Percentiles rank a stretch among this genome's conserved stretches.
Conservation (phyloP, 2,888 invertebrate genomes). For the Trichopoda pennipes region DNA sequence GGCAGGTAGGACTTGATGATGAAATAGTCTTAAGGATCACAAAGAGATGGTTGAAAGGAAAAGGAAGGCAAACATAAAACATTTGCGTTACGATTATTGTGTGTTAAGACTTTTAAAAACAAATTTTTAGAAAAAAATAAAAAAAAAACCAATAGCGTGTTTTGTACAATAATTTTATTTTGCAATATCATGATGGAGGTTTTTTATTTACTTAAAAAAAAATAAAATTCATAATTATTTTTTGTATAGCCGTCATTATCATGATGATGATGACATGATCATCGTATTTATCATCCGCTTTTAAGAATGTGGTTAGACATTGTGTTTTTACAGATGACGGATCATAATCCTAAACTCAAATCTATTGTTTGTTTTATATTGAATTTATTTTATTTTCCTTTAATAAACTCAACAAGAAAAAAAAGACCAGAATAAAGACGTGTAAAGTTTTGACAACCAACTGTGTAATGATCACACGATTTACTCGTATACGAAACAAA, state of each 20-base stretch:
- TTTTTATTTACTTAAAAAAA: slow-evolving; percentile 38
- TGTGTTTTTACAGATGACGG: slow-evolving; percentile 60
- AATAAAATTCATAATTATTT: slow-evolving; percentile 41
- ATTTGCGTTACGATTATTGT: slow-evolving; percentile 19
- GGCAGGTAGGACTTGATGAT: slow-evolving; percentile 57
- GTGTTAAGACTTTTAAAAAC: slow-evolving; percentile 41
- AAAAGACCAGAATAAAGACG: slow-evolving; percentile 17
- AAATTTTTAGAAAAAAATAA: not conserved
- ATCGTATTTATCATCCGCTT: slow-evolving; percentile 34
- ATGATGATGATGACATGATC: slow-evolving; percentile 5
- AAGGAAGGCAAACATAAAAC: not conserved
- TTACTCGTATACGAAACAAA: not conserved
- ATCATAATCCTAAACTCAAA: slow-evolving; percentile 46
- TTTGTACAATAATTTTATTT: slow-evolving; percentile 15
- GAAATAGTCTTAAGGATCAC: slow-evolving; percentile 45
- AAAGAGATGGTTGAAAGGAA: slow-evolving; percentile 20
- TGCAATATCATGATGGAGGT: slow-evolving; percentile 47
- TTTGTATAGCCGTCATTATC: slow-evolving; percentile 33
- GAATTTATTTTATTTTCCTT: slow-evolving; percentile 45
- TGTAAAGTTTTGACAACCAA: slow-evolving; percentile 61
- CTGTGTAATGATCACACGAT: slow-evolving; percentile 55
- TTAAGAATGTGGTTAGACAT: slow-evolving; percentile 47
- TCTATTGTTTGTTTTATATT: slow-evolving; percentile 30
- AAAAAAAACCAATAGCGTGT: not conserved
- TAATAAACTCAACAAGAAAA: not conserved